Evolutionary conservation across 2,797 vertebrate genomes (phyloP).

Genomic region (Tamandua tetradactyla): DNA sequence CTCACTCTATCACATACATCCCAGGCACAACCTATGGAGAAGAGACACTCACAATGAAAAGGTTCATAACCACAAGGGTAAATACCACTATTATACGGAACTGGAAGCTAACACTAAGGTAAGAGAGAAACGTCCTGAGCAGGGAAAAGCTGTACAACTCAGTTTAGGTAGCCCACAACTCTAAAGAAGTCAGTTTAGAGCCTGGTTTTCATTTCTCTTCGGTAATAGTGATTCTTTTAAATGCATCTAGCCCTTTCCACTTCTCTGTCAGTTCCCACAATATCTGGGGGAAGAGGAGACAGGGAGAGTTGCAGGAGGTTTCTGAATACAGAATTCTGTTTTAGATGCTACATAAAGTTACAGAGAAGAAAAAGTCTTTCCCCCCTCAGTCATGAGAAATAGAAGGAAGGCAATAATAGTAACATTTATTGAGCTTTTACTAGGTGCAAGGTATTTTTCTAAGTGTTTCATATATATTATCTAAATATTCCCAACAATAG

Average conservation of each 20-base stretch:
- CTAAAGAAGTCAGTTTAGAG: background rate
- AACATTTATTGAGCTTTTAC: slow-evolving; percentile 7
- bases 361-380: background rate
- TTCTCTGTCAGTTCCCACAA: background rate
- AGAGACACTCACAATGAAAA: background rate
- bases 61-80: background rate
- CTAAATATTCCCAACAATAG: slow-evolving; percentile 23
- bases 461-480: background rate
- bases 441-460: slow-evolving; percentile 4
- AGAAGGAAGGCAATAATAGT: background rate
- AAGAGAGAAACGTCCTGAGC: background rate
- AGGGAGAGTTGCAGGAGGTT: background rate
- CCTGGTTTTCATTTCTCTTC: background rate
- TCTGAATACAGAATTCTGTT: background rate
- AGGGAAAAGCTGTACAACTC: background rate
- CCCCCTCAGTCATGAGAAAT: background rate
- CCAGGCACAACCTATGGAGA: slow-evolving; percentile 1
- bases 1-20: slow-evolving; percentile 12
- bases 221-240: background rate
- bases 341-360: background rate
- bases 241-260: background rate
- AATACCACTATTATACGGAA: background rate
- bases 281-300: background rate
- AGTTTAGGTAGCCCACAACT: background rate
- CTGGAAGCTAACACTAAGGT: background rate